Base-by-base conservation (phyloP, 30 jellyfish, hydroid and myxozoan species). In the Aurelia aurita region DNA sequence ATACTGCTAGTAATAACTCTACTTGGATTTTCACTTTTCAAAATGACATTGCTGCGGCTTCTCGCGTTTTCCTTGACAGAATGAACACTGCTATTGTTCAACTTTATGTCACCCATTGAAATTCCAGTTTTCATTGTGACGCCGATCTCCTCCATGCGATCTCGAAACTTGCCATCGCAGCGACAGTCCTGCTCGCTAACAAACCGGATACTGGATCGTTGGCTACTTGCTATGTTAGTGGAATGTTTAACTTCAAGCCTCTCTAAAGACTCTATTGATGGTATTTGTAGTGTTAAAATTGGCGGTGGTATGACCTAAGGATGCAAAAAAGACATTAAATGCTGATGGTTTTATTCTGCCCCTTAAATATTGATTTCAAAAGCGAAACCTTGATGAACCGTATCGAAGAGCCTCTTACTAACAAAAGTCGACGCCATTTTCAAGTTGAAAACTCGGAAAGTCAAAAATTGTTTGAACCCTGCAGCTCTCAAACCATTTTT, bases 181-280 rank as follows among this genome's bases (percentile, higher is more conserved):
- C 81, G 75, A 34, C 93, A 83, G 61, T 71, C 87, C 7, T 83
- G 87, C 54, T 83, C 93, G 53, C 93, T 83, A 7, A 83, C 69
- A 60, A 69, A 83, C 69, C 58, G 66, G 23, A 83, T 19, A 20
- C 57, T 83, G 11, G 67, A 57, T n/a, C 34, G 55, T 58, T 23
- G n/a, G 21, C 60, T 64, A 13, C 72, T 21, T 21, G 23, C 70
- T 7, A 12, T 5, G 19, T 21, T 14, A 12, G 43, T 54, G 13
- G 67, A 19, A 55, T 19, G 26, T 55, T 22, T 55, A 55, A 10
- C 25, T 55, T 55, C 29, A 55, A 55, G 67, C 29, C 25, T 55
- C 29, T 22, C 67, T 55, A 22, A 3, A 9, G 0, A 5, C 12
- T 55, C 67, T 19, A 11, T 55, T 26, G 67, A 55, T 22, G 67